These are phyloP conservation scores for Fragum fragum DNA, from an alignment of 2,888 invertebrate species.

Conservation along the genomic window DNA sequence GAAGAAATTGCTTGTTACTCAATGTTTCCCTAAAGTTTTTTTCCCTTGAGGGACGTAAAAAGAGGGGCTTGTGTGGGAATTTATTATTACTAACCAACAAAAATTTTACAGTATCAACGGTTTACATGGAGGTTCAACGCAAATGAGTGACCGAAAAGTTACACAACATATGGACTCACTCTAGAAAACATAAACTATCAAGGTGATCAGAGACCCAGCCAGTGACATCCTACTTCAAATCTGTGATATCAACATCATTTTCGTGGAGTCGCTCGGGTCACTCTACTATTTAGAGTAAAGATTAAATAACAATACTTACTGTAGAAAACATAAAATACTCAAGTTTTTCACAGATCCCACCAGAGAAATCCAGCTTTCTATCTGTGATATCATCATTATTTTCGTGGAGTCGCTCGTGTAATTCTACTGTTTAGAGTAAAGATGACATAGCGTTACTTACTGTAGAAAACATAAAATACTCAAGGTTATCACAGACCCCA, in stretches of 20 bases:
- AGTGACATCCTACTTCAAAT: constrained; percentile 74
- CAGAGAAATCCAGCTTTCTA: constrained; percentile 73
- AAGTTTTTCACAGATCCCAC: constrained; percentile 70
- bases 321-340: constrained; percentile 70
- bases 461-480: constrained; percentile 73
- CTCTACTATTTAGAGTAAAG: too few species aligned
- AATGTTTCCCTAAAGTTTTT: too few species aligned
- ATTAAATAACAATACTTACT: too few species aligned
- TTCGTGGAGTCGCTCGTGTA: constrained; percentile 52
- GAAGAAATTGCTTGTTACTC: too few species aligned
- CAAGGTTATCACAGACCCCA: constrained; percentile 69
- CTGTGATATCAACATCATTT: constrained; percentile 71
- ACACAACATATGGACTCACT: too few species aligned
- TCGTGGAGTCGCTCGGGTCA: constrained; percentile 51
- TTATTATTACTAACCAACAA: too few species aligned
- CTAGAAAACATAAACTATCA: constrained; percentile 73
- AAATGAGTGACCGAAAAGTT: too few species aligned
- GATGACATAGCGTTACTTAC: not conserved
- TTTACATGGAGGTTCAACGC: too few species aligned
- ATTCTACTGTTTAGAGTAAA: too few species aligned
- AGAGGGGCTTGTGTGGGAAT: too few species aligned
- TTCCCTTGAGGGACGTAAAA: too few species aligned
- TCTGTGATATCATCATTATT: constrained; percentile 71
- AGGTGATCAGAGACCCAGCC: constrained; percentile 67
- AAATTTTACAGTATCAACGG: too few species aligned